phyloP scores from a whole-genome alignment of 2,113 vertebrate genomes.

The Ia io region DNA sequence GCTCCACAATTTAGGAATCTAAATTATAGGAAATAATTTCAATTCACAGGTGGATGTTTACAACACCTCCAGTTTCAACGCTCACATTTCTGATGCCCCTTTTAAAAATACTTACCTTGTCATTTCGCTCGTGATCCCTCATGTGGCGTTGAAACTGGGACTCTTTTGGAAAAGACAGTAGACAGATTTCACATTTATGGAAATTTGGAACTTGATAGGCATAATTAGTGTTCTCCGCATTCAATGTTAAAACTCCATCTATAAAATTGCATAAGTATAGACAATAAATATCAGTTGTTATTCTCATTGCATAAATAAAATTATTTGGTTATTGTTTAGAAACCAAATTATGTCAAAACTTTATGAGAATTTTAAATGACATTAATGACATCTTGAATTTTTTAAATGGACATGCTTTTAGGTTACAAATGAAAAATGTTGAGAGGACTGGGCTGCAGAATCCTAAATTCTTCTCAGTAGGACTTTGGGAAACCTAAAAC shows the following conservation, averaged over 20 bases:
- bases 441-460: background rate
- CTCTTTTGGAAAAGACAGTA: slow-evolving; percentile 91
- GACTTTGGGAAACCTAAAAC: background rate
- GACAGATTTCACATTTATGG: slow-evolving; percentile 92
- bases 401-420: background rate
- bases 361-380: background rate
- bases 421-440: background rate
- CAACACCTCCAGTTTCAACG: background rate
- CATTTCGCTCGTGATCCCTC: slow-evolving; percentile 94
- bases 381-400: background rate
- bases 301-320: background rate
- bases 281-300: slow-evolving; percentile 31
- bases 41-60: background rate
- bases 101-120: slow-evolving; percentile 87
- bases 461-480: background rate
- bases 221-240: slow-evolving; percentile 82
- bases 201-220: slow-evolving; percentile 85
- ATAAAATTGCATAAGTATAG: slow-evolving; percentile 66
- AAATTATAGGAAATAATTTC: too few species aligned
- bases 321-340: background rate
- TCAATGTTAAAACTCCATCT: slow-evolving; percentile 84
- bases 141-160: slow-evolving; percentile 96
- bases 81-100: background rate
- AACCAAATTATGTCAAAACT: background rate
- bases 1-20: background rate